Conservation (phyloP, 2,113 vertebrate species). For the Odocoileus virginianus region DNA sequence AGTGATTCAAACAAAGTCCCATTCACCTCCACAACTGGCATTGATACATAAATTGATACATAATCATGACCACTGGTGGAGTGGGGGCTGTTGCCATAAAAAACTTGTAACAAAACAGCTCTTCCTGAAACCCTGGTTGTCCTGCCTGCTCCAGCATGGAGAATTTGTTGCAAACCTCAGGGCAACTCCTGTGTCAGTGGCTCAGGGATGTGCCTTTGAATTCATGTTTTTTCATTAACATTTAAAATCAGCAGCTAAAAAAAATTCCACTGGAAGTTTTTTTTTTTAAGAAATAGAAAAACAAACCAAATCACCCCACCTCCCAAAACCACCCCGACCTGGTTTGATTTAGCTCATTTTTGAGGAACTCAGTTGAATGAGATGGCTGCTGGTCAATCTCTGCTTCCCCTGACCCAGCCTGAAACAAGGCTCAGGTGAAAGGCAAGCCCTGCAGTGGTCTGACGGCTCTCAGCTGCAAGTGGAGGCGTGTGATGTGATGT, state of each 20-base stretch:
- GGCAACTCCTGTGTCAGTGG: fast-evolving
- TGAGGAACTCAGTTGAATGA: fast-evolving
- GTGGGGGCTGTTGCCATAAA: neutral
- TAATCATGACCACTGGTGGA: fast-evolving
- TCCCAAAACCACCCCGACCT: neutral
- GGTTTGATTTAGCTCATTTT: neutral
- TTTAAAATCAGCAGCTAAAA: neutral
- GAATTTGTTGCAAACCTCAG: neutral
- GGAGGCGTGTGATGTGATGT: neutral
- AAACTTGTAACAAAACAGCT: fast-evolving
- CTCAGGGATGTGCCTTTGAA: neutral
- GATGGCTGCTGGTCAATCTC: fast-evolving
- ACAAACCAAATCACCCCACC: neutral
- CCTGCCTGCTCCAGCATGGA: fast-evolving
- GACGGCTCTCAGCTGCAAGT: neutral
- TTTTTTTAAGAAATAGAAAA: neutral
- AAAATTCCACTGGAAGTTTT: neutral
- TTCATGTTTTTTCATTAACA: neutral
- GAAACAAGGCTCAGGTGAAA: neutral
- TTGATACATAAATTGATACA: neutral
- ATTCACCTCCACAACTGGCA: fast-evolving
- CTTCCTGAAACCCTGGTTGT: fast-evolving
- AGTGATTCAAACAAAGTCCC: neutral
- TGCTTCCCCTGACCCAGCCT: neutral
- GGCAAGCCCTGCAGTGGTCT: fast-evolving